A percentile compares a stretch with the other conserved stretches of the same genome.
These are phyloP conservation scores for Trogon melanurus DNA, from an alignment of 2,113 vertebrate species.

Conservation along the genomic window DNA sequence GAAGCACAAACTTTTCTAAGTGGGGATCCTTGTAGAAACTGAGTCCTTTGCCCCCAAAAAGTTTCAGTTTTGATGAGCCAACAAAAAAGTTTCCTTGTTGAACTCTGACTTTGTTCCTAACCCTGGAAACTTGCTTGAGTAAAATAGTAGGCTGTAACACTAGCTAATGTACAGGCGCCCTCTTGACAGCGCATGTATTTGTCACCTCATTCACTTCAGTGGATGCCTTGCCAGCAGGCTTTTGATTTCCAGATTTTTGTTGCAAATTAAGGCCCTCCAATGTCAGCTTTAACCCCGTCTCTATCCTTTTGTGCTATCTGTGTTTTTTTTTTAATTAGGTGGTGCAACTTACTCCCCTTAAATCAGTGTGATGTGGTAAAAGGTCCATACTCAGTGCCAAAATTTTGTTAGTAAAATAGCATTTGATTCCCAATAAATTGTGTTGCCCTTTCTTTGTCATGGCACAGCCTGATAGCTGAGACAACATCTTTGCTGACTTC, in stretches of 20 bases:
- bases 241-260: conserved; percentile 38
- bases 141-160: neutral
- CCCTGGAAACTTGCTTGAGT: neutral
- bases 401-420: neutral
- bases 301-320: conserved; percentile 8
- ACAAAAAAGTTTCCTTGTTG: neutral
- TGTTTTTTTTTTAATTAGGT: conserved; percentile 45
- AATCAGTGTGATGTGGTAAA: neutral
- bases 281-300: conserved; percentile 14
- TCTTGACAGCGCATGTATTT: neutral
- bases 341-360: conserved; percentile 12
- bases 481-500: conserved; percentile 30
- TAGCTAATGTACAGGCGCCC: neutral
- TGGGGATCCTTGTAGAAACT: neutral
- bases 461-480: neutral
- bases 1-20: neutral
- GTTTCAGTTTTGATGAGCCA: neutral
- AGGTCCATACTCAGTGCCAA: neutral
- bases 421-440: conserved; percentile 35
- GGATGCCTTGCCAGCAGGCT: neutral
- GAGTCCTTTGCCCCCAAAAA: neutral
- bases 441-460: neutral
- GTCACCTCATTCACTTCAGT: conserved; percentile 15
- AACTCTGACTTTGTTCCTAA: neutral
- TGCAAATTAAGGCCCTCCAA: conserved; percentile 23